Percentiles rank a stretch among this genome's conserved stretches.
phyloP scores from a whole-genome alignment of 2,797 vertebrate genomes.

The Rhadinocentrus ornatus region DNA sequence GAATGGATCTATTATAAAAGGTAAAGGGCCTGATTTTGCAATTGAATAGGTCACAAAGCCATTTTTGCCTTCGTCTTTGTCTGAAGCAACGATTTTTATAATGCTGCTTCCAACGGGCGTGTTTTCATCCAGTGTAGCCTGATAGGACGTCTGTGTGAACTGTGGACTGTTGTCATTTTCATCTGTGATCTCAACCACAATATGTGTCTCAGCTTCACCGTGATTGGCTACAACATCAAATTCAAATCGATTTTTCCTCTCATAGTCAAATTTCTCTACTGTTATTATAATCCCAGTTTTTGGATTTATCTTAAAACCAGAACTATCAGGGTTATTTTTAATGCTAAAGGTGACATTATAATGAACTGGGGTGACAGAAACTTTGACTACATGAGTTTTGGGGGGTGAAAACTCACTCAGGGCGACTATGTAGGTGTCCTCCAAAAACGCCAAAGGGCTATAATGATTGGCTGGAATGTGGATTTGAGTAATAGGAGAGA shows the following conservation, averaged over 20 bases:
- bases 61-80: slow-evolving; percentile 88
- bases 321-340: slow-evolving; percentile 81
- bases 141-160: slow-evolving; percentile 86
- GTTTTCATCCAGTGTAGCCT: slow-evolving; percentile 89
- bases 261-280: slow-evolving; percentile 84
- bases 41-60: slow-evolving; percentile 90
- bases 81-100: slow-evolving; percentile 87
- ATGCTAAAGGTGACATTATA: slow-evolving; percentile 87
- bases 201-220: slow-evolving; percentile 79
- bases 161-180: slow-evolving; percentile 92
- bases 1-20: slow-evolving; percentile 91
- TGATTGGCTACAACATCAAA: slow-evolving; percentile 85
- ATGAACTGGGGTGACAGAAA: slow-evolving; percentile 76
- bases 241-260: slow-evolving; percentile 84
- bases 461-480: slow-evolving; percentile 85
- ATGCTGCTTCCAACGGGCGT: slow-evolving; percentile 88
- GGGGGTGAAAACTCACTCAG: slow-evolving; percentile 92
- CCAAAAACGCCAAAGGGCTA: slow-evolving; percentile 84
- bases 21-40: slow-evolving; percentile 80
- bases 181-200: slow-evolving; percentile 87
- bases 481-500: slow-evolving; percentile 83
- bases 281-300: slow-evolving; percentile 91
- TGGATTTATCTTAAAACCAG: slow-evolving; percentile 88
- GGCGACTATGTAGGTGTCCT: slow-evolving; percentile 84
- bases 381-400: slow-evolving; percentile 87